Evolutionary conservation across 2,888 invertebrate genomes (phyloP), one percentile per base, ranked within the genome.

Genomic region (Epistrophe grossulariae): DNA sequence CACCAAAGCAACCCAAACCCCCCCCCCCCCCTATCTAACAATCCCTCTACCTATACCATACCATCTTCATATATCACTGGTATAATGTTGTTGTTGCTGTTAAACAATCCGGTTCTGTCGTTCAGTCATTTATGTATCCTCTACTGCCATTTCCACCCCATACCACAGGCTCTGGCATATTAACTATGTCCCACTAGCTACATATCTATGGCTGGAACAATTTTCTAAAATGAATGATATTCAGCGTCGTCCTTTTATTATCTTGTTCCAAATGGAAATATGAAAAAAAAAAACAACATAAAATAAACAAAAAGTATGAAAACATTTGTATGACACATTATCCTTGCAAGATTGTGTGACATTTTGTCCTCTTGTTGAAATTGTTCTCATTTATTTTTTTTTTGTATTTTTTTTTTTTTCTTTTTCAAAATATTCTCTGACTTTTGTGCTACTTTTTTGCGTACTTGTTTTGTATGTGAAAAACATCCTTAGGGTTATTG

Each of bases 261-360:
- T 31, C 50, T 84, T 74, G 48, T 76, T 59, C 66, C 19, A 45
- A 19, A 71, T 52, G 57, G 28, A 66, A 17, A 7, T 19, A 50
- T 19, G 40, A 50, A 64, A 38, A 72, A 43, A 35, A 48, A 45
- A 19, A 0, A 43, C 15, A 52, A 40, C 1, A 28, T 4, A 55
- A 24, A 52, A 71, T 40, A 28, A 40, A 45, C 24, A 59, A 60
- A 35, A 48, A 52, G 66, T 74, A 64, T 68, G 66, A 64, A 71
- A 60, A 82, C 71, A 87, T 76, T 87, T 87, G 79, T 82, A 79
- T 76, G 87, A 87, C 82, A 82, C 82, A 87, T 87, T 87, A 87
- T 87, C 82, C 82, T 60, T 64, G 71, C 76, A 79, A 87, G 82
- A 82, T 74, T 79, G 87, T 87, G 52, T 87, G 87, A 82, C 87